A percentile compares a stretch with the other conserved stretches of the same genome.
Conservation (phyloP, 2,888 invertebrate genomes). For the Baronia brevicornis region DNA sequence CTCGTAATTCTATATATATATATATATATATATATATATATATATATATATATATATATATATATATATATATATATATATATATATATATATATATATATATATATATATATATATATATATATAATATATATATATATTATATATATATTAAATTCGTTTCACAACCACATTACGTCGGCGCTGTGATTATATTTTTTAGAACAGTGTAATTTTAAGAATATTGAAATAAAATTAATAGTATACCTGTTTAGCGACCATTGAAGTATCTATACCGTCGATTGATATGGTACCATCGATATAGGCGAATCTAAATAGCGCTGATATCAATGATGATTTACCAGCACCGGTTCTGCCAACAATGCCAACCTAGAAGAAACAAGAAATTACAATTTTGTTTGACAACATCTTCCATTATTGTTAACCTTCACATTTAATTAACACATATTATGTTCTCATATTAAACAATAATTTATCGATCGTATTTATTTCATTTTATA, state of each 20-base stretch:
- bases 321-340: slow-evolving; percentile 81
- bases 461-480: too few species aligned
- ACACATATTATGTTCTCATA: background rate
- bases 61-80: too few species aligned
- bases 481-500: too few species aligned
- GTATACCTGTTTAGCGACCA: slow-evolving; percentile 74
- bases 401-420: background rate
- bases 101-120: too few species aligned
- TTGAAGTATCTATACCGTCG: slow-evolving; percentile 76
- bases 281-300: slow-evolving; percentile 77
- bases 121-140: too few species aligned
- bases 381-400: slow-evolving; percentile 1
- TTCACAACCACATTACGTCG: too few species aligned
- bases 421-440: background rate
- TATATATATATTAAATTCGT: too few species aligned
- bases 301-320: slow-evolving; percentile 81
- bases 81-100: too few species aligned
- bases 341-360: slow-evolving; percentile 87
- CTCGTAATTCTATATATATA: too few species aligned
- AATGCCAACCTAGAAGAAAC: slow-evolving; percentile 74
- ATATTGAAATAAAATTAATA: background rate
- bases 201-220: background rate
- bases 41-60: too few species aligned
- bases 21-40: too few species aligned
- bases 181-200: too few species aligned